Percentiles rank a stretch among this genome's conserved stretches.
Evolutionary conservation across 2,797 vertebrate genomes (phyloP).

Genomic region (Momotus momota): DNA sequence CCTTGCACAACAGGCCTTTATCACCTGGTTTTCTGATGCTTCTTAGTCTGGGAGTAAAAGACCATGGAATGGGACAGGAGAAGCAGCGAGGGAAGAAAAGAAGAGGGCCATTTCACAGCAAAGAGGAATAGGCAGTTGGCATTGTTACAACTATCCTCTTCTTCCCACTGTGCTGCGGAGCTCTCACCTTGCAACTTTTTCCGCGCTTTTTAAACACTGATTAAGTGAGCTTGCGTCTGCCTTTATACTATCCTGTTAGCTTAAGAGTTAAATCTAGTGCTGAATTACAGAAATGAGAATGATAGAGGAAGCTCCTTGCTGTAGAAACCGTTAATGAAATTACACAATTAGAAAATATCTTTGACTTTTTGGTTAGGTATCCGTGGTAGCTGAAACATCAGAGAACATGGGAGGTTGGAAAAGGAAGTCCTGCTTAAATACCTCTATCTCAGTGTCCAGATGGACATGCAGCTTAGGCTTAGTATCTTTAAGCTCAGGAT

Average conservation of each 20-base stretch:
- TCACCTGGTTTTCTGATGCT: not conserved
- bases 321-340: conserved; percentile 28
- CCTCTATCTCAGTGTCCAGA: conserved; percentile 50
- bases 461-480: conserved; percentile 45
- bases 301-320: not conserved
- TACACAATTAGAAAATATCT: not conserved
- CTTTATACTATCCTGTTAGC: not conserved
- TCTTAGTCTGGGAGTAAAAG: not conserved
- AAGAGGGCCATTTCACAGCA: not conserved
- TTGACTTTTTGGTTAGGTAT: conserved; percentile 4
- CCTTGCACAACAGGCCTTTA: not conserved
- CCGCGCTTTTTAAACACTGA: not conserved
- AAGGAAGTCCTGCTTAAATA: conserved; percentile 4
- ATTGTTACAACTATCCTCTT: not conserved
- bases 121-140: not conserved
- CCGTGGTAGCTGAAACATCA: not conserved
- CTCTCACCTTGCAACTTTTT: not conserved
- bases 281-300: not conserved
- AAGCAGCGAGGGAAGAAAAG: not conserved
- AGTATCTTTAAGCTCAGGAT: conserved; percentile 38
- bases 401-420: not conserved
- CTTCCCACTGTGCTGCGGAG: not conserved
- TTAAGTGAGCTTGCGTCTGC: not conserved
- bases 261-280: not conserved
- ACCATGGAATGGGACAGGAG: rapidly evolving